Conservation (phyloP, 1,140 invertebrate species). For the Drepana arcuata region DNA sequence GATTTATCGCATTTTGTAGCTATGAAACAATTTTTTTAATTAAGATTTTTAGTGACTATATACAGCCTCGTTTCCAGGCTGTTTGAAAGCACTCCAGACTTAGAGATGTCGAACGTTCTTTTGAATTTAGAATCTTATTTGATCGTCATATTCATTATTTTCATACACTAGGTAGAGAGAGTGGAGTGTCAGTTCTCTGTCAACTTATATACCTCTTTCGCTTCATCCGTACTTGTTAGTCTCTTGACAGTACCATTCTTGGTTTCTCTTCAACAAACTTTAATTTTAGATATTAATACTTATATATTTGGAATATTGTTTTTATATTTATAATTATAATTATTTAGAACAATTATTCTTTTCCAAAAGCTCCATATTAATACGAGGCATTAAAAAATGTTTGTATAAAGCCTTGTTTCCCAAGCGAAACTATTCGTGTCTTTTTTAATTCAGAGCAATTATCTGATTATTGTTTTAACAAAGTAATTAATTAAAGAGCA, state of each 20-base stretch:
- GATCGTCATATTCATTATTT: too few relatives aligned
- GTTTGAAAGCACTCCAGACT: too few relatives aligned
- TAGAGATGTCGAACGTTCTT: too few relatives aligned
- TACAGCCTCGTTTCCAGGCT: too few relatives aligned
- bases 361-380: background rate
- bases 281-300: too few relatives aligned
- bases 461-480: background rate
- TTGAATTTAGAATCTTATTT: background rate
- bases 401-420: background rate
- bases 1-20: slow-evolving; percentile 1
- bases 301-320: too few relatives aligned
- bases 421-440: background rate
- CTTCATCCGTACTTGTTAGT: too few relatives aligned
- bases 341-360: background rate
- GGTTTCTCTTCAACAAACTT: too few relatives aligned
- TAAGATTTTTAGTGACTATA: background rate
- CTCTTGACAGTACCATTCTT: too few relatives aligned
- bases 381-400: background rate
- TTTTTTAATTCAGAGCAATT: background rate
- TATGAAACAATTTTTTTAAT: background rate
- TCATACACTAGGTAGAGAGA: too few relatives aligned
- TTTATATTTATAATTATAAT: background rate
- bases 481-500: background rate
- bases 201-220: too few relatives aligned
- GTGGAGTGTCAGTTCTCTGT: too few relatives aligned